phyloP scores from a whole-genome alignment of 2,888 invertebrate genomes.

The Agrotis exclamationis region DNA sequence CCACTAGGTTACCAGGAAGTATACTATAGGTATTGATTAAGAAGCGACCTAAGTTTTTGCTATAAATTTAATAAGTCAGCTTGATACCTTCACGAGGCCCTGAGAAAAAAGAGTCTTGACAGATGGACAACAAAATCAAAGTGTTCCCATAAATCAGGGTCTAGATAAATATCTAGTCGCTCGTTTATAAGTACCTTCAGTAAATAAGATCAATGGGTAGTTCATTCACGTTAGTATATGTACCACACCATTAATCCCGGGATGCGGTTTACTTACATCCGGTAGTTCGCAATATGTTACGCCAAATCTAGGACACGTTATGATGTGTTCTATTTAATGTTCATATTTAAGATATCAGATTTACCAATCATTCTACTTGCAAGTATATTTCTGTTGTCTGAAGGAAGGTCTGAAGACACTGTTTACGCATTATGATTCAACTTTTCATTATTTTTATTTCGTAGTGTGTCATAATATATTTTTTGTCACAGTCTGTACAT shows the following conservation, averaged over 20 bases:
- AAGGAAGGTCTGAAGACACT: conserved; percentile 12
- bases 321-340: conserved; percentile 60
- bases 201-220: conserved; percentile 62
- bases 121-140: too few species aligned
- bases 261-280: conserved; percentile 70
- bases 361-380: conserved; percentile 39
- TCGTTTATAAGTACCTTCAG: conserved; percentile 44
- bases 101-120: too few species aligned
- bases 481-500: conserved; percentile 44
- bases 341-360: conserved; percentile 49
- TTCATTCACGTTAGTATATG: conserved; percentile 54
- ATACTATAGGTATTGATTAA: too few species aligned
- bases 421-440: neutral
- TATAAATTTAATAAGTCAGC: too few species aligned
- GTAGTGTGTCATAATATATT: conserved; percentile 23
- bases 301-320: conserved; percentile 57
- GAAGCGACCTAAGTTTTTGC: too few species aligned
- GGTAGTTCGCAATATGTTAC: conserved; percentile 61
- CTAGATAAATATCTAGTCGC: conserved; percentile 7
- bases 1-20: too few species aligned
- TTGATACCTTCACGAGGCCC: too few species aligned
- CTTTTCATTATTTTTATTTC: neutral
- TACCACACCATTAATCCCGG: conserved; percentile 64
- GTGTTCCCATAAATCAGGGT: too few species aligned
- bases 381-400: conserved; percentile 20